Base-by-base conservation (phyloP, 2,888 invertebrate genomes). In the Nysson spinosus region DNA sequence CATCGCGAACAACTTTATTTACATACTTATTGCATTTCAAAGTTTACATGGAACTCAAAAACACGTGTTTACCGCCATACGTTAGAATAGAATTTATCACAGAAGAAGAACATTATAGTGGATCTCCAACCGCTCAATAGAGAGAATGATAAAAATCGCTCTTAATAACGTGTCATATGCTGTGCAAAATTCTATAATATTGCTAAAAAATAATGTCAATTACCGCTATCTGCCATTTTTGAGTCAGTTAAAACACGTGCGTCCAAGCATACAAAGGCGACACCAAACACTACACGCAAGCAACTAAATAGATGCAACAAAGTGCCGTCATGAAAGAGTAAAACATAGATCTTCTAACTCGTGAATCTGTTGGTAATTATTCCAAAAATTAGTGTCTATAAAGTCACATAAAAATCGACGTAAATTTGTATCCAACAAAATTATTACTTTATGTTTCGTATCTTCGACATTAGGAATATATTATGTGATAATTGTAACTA, bases 151-250 rank as follows among this genome's bases (percentile, higher is more conserved):
- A 40, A 40, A 11, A 46, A 14, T 9, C n/a, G 16, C 17, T 2
- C 4, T 12, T 1, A 4, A 12, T 4, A 28, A 16, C 3, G 1
- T 4, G n/a, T 0, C 11, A 30, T n/a, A 22, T 16, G 32, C 3
- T 5, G 16, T 7, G 6, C 5, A 14, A 32, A 26, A 52, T 40
- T 35, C 4, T 22, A 1, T 43, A 47, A 30, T 9, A 42, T 28
- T 47, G 9, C 2, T 37, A 44, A 12, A 39, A 54, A 37, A 34
- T 51, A 43, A 56, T 54, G 56, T 62, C 47, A 68, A 58, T 81
- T 75, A 83, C 83, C 83, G 32, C 71, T 72, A 72, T 81, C 83
- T 79, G 80, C 82, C 83, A 83, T 83, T 73, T 70, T 80, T 32
- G 30, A 49, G 37, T 56, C 44, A 62, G 37, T 57, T 20, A 28